A percentile compares a stretch with the other conserved stretches of the same genome.
Evolutionary conservation across 2,113 vertebrate genomes (phyloP).

Genomic region (Gopherus evgoodei): DNA sequence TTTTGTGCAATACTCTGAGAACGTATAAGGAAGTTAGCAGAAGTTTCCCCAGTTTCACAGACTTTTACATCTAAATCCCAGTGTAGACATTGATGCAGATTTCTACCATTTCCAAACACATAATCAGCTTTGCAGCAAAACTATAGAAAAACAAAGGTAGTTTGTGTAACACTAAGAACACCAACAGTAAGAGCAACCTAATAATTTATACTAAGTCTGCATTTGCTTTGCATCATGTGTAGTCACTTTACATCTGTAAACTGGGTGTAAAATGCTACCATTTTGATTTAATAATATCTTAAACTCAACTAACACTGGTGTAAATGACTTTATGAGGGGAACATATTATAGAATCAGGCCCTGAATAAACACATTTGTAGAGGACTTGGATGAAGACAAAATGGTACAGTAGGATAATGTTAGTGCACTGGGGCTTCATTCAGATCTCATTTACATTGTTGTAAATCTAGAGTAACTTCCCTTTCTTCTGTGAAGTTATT

Average conservation of each 20-base stretch:
- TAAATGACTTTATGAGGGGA: neutral
- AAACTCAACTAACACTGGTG: neutral
- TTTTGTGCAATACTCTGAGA: neutral
- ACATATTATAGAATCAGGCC: neutral
- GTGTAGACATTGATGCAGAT: neutral
- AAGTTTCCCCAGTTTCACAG: neutral
- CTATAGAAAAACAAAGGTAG: neutral
- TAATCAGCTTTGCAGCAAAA: neutral
- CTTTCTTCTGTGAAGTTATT: neutral
- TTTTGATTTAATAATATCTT: neutral
- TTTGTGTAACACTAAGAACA: neutral
- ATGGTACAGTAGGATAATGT: neutral
- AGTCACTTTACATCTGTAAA: neutral
- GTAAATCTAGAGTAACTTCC: neutral
- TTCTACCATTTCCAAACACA: neutral
- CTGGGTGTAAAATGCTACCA: neutral
- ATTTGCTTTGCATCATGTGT: neutral
- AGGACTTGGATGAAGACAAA: neutral
- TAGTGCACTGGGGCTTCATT: neutral
- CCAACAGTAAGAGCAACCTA: neutral
- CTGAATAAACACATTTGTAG: neutral
- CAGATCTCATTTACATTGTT: neutral
- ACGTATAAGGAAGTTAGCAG: neutral
- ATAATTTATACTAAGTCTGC: neutral
- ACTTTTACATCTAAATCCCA: neutral